Evolutionary conservation across 2,888 invertebrate species (phyloP), one percentile per base, ranked within the genome.

Genomic region (Tipula lateralis): DNA sequence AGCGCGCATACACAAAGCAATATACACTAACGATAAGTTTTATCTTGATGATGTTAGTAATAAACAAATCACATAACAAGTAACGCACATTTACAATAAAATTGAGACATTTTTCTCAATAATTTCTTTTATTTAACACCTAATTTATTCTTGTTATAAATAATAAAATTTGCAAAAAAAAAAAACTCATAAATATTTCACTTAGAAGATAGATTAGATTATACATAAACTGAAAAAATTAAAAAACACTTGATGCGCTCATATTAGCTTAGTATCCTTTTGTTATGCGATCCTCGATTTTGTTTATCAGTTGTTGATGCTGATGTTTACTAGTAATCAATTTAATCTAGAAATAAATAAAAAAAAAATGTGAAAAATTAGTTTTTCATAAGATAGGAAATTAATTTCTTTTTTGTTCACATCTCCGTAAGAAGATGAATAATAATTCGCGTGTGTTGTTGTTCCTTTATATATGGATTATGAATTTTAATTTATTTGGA

Each of bases 61-160:
- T n/a, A n/a, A n/a, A n/a, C n/a, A n/a, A n/a, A 66, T 66, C 66
- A 66, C 66, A 66, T 66, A 66, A 66, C 66, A 66, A 66, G 66
- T 66, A 66, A 66, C 24, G 66, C 66, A 66, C 66, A 66, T 24
- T 66, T 66, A 66, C 66, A 24, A 66, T 66, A 66, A 66, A 66
- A 66, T 66, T 66, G 66, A 24, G 66, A 66, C 66, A 66, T 66
- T 66, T 66, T 66, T 6, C 9, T 66, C 24, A 19, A 24, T 1
- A 24, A 9, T 44, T n/a, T 44, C 44, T n/a, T 44, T 50, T 50
- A 7, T 50, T 50, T 19, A 4, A 24, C 24, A 66, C 66, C 24
- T 66, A 66, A 66, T 24, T 50, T 39, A 12, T 39, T 50, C 1
- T 66, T 66, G 24, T 66, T 66, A 50, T 16, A 66, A 66, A 66